A percentile compares a stretch with the other conserved stretches of the same genome.
These are phyloP conservation scores for Oikopleura dioica DNA, from an alignment of 23 tunicate genomes.

Conservation along the genomic window DNA sequence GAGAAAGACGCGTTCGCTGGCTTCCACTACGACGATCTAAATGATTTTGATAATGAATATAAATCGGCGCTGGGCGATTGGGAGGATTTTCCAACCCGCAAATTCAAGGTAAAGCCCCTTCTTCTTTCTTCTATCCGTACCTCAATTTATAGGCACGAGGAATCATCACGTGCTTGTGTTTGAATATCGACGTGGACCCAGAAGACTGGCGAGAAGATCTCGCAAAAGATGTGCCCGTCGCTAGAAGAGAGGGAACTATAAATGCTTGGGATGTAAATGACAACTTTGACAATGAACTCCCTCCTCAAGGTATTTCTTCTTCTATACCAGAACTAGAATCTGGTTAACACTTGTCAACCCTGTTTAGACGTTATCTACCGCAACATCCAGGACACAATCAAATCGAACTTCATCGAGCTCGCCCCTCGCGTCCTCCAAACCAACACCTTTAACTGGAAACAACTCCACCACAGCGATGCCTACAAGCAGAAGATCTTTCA, in stretches of 20 bases:
- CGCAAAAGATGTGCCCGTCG: not conserved
- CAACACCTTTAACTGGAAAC: not conserved
- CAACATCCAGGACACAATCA: not conserved
- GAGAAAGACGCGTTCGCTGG: not conserved
- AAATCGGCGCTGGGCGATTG: not conserved
- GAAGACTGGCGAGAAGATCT: slow-evolving; percentile 22
- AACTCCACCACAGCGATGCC: not conserved
- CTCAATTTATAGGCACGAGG: too few species aligned
- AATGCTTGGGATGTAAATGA: not conserved
- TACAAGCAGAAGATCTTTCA: not conserved
- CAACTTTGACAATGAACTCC: not conserved
- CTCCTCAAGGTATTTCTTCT: not conserved
- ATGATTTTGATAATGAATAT: not conserved
- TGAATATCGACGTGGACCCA: slow-evolving; percentile 89
- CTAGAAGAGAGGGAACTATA: not conserved
- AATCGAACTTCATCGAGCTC: not conserved
- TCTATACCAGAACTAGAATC: not conserved
- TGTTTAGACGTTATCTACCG: not conserved
- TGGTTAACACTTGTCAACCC: not conserved
- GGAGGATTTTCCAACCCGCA: not conserved
- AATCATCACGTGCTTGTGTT: slow-evolving; percentile 21
- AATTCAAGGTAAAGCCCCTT: too few species aligned
- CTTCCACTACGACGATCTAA: not conserved
- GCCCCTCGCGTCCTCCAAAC: not conserved
- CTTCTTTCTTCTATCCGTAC: too few species aligned